Evolutionary conservation across 2,797 vertebrate species (phyloP), one percentile per base, ranked within the genome.

Genomic region (Catharus ustulatus): DNA sequence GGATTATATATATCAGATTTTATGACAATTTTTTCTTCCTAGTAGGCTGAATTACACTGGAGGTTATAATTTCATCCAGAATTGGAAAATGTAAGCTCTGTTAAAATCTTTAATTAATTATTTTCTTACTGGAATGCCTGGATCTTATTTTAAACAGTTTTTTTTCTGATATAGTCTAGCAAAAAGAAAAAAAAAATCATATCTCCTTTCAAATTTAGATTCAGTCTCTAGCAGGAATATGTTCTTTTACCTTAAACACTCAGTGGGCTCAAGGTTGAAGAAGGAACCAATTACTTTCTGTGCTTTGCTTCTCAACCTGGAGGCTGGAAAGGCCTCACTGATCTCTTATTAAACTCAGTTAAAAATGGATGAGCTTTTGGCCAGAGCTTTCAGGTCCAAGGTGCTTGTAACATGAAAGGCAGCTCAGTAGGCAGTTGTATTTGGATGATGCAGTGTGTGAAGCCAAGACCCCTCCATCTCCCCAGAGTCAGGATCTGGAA

Each of bases 101-200:
- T 82, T 95, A 73, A 95, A 96, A 97, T 68, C 13, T 30, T 90
- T 75, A 72, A 81, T 72, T 79, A 80, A 43, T 93, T 90, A 34
- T 34, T 96, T 87, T 52, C 24, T 74, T 36, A 78, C 38, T n/a
- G 5, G 52, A 91, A 87, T 84, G 75, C 13, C 71, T 89, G 55
- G 18, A 73, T 73, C 55, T 71, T 80, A 61, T 63, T 87, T 78
- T 87, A 94, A 80, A 42, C 40, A 46, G 51, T 73, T 96, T 91
- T 26, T 83, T 90, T 76, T 92, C 58, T 94, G 51, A 91, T 94
- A 42, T 66, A 76, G 36, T 55, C n/a, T 45, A 93, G 48, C 3
- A 76, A 66, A 26, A 54, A 29, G 17, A 57, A 34, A 34, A 14
- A 24, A 20, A 27, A n/a, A 15, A 3, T 12, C 2, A 64, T 34